A percentile compares a stretch with the other conserved stretches of the same genome.
These are phyloP conservation scores for Hucho hucho DNA, from an alignment of 2,113 vertebrate species.

Conservation along the genomic window DNA sequence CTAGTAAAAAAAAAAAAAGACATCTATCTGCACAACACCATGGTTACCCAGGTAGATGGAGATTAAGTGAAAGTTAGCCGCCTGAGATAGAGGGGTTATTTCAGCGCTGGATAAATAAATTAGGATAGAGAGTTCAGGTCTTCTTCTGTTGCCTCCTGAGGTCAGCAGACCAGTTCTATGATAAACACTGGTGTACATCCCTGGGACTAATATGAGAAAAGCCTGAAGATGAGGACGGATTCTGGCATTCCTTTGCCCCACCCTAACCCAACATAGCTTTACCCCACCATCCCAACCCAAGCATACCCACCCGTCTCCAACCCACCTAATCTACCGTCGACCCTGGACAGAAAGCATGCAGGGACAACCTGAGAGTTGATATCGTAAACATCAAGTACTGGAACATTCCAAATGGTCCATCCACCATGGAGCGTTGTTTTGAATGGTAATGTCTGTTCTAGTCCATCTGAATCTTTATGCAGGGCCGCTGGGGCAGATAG, in stretches of 20 bases:
- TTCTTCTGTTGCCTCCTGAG: neutral
- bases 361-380: neutral
- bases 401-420: slow-evolving; percentile 2
- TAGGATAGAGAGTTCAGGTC: neutral
- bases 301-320: neutral
- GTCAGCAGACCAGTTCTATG: neutral
- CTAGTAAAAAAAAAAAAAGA: too few species aligned
- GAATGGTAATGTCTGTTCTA: neutral
- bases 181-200: neutral
- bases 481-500: slow-evolving; percentile 36
- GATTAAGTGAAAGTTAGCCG: neutral
- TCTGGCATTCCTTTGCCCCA: neutral
- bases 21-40: neutral
- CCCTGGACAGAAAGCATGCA: slow-evolving; percentile 3
- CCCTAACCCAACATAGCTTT: neutral
- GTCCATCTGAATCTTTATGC: neutral
- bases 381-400: slow-evolving; percentile 17
- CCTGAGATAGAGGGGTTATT: neutral
- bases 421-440: neutral
- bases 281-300: neutral
- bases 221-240: neutral
- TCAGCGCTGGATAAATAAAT: neutral
- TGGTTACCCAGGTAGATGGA: neutral
- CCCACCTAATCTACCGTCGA: slow-evolving; percentile 10
- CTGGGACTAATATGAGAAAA: neutral